Percentiles rank a stretch among this genome's conserved stretches.
Conservation (phyloP, 2,113 vertebrate genomes). For the Dicaeum eximium region DNA sequence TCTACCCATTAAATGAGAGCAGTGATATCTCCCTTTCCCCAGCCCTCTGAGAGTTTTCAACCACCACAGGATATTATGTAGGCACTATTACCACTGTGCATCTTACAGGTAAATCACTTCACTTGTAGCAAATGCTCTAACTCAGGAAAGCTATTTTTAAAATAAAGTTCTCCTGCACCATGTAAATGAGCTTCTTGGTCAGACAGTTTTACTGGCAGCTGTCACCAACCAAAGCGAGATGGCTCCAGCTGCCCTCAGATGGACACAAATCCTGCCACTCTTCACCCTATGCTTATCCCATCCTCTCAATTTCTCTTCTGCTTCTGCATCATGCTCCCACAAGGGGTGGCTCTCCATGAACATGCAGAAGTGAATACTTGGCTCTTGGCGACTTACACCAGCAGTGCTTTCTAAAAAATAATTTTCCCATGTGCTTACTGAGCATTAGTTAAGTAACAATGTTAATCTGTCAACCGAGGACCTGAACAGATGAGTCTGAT, state of each 20-base stretch:
- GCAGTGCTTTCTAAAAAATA: not conserved
- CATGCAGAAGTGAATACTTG: not conserved
- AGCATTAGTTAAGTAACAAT: not conserved
- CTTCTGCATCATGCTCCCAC: not conserved
- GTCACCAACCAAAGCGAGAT: not conserved
- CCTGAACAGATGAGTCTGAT: not conserved
- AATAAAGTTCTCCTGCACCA: not conserved
- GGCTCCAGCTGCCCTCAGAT: accelerated
- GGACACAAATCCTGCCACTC: not conserved
- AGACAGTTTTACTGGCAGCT: not conserved
- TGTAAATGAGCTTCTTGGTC: not conserved
- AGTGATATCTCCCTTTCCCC: not conserved
- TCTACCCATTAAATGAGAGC: not conserved
- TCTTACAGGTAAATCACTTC: not conserved
- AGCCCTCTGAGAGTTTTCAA: not conserved
- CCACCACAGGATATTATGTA: not conserved
- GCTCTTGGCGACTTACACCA: not conserved
- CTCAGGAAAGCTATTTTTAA: not conserved
- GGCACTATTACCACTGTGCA: not conserved
- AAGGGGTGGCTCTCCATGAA: not conserved
- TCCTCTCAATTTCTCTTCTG: not conserved
- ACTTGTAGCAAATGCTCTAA: not conserved
- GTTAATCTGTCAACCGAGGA: not conserved
- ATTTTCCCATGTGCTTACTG: not conserved
- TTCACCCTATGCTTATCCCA: accelerated